A percentile compares a stretch with the other conserved stretches of the same genome.
Evolutionary conservation across 2,113 vertebrate species (phyloP).

Genomic region (Circaetus cinerascens): DNA sequence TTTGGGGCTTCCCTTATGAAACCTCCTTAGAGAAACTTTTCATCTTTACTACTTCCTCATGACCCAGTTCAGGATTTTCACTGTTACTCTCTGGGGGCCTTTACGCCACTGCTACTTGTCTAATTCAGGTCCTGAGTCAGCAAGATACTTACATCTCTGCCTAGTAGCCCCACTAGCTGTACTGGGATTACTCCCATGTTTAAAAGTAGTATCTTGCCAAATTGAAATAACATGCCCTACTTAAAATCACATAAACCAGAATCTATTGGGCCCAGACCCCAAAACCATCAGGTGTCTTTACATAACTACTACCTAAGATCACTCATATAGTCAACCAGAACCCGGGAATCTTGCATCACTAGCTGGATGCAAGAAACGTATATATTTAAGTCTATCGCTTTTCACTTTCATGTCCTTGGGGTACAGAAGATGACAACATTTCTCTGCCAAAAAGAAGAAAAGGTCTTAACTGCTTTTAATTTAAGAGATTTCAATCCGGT

Average conservation of each 20-base stretch:
- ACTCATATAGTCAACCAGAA: background rate
- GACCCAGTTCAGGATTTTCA: conserved; percentile 62
- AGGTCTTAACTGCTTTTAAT: conserved; percentile 70
- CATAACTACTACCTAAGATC: background rate
- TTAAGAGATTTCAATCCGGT: conserved; percentile 62
- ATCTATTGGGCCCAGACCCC: background rate
- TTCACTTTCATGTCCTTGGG: conserved; percentile 44
- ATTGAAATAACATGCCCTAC: conserved; percentile 47
- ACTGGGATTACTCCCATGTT: conserved; percentile 41
- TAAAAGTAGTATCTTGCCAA: conserved; percentile 42
- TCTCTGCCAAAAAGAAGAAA: conserved; percentile 38
- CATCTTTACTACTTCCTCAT: conserved; percentile 66
- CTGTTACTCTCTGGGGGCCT: conserved; percentile 34
- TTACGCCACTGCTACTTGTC: conserved; percentile 33
- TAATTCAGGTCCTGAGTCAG: conserved; percentile 57
- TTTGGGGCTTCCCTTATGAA: conserved; percentile 20
- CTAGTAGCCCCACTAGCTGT: conserved; percentile 32
- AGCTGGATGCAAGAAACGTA: background rate
- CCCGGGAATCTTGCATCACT: background rate
- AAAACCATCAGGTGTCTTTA: background rate
- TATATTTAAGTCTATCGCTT: background rate
- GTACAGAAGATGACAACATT: conserved; percentile 39
- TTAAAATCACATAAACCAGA: conserved; percentile 35
- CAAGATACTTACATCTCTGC: conserved; percentile 33
- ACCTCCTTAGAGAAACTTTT: conserved; percentile 60